Conservation (phyloP, 2,797 vertebrate genomes). For the Hemitrygon akajei region DNA sequence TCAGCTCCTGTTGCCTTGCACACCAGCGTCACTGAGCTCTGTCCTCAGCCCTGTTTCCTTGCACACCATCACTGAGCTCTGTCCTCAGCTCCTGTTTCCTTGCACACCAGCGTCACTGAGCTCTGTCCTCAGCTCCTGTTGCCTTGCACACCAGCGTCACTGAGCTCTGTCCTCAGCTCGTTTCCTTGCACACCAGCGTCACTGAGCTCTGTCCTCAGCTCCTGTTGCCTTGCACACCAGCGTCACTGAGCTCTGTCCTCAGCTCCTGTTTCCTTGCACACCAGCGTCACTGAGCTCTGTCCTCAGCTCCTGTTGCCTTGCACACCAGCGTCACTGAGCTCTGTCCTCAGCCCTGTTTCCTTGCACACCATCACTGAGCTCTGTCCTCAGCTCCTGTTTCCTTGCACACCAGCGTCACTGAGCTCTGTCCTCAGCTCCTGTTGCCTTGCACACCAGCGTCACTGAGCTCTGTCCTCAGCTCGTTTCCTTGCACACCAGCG, state of each 20-base stretch:
- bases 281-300: no score
- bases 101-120: no score
- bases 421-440: neutral
- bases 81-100: neutral
- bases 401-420: no score
- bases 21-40: no score
- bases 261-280: no score
- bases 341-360: neutral
- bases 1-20: neutral
- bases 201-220: neutral
- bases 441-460: neutral
- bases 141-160: no score
- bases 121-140: neutral
- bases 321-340: neutral
- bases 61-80: no score
- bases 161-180: neutral
- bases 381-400: neutral
- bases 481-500: no score
- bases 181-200: neutral
- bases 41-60: neutral
- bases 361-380: no score
- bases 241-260: neutral
- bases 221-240: no score
- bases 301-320: neutral
- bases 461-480: neutral